Base-by-base conservation (phyloP, 2,797 vertebrate species). In the Onychomys torridus region DNA sequence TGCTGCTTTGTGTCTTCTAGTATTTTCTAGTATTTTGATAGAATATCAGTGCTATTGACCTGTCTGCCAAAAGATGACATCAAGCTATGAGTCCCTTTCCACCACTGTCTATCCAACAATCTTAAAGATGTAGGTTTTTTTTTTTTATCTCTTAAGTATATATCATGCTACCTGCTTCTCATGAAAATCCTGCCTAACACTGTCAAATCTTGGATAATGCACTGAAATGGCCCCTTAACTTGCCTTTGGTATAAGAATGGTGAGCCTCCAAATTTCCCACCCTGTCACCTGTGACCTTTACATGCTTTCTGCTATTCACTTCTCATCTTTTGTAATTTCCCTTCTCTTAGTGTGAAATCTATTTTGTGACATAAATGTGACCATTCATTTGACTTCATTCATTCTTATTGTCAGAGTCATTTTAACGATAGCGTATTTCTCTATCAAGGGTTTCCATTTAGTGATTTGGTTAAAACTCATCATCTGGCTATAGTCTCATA, bases 221-320 rank as follows among this genome's bases (percentile, higher is more conserved):
- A 17, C 29, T 11, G 5, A 76, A 55, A 55, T 34, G 25, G 21
- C 21, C 43, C 76, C 78, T 49, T 76, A n/a, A 46, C 29, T 71
- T 32, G 21, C 23, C 21, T 29, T 2, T 71, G 40, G 32, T 2
- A 6, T 65, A 6, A 81, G 23, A n/a, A 49, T 67, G 12, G 0
- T n/a, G 40, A 13, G 0, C 27, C 13, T 32, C 13, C 29, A 0
- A 16, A n/a, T 23, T 29, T 77, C 19, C 5, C 4, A 2, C 32
- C 81, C 34, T 25, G 27, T 46, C 46, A 12, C 25, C 40, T 16
- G 29, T 21, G n/a, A 11, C 21, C 19, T 57, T 49, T 34, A 0
- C 2, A 4, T 23, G 14, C 19, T 49, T 9, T 37, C 13, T 71
- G 0, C 5, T 0, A 3, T 16, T 37, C 55, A 23, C 32, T 12